Base-by-base conservation (phyloP, 1,140 invertebrate genomes). In the Portunus trituberculatus region DNA sequence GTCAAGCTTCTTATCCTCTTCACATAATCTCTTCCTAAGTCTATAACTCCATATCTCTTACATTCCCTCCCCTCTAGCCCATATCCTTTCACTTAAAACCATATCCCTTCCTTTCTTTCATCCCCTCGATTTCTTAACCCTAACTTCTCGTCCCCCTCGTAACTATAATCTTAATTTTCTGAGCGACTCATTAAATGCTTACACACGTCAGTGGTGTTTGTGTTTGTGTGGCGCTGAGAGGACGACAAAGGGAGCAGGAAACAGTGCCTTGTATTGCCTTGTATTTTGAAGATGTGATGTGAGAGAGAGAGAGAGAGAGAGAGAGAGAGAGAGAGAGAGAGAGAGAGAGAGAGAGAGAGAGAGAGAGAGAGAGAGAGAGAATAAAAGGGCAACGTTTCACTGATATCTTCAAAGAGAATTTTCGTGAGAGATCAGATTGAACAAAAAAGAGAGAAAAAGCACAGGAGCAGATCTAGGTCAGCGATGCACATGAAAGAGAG, bases 121-220 rank as follows among this genome's bases (percentile, higher is more conserved):
- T 76, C n/a, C 67, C 67, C 67, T 76, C 67, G n/a, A 7, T 76
- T n/a, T 76, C 52, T 76, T 76, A 76, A n/a, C n/a, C 67, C 67
- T 76, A 76, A n/a, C 67, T 76, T 76, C n/a, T 76, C 39, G 39
- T 39, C 39, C 67, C 67, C 67, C 67, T 76, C 25, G 67, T 76
- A 76, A n/a, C 67, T 76, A 76, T 76, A n/a, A 76, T n/a, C 67
- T 76, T 76, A 76, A 76, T 76, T 76, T 76, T 76, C 67, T 25
- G 67, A 76, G 20, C n/a, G 25, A 76, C 67, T n/a, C 16, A n/a
- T 76, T 25, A n/a, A 25, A 76, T 76, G 67, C 20, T 76, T n/a
- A n/a, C 67, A n/a, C 67, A n/a, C n/a, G n/a, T 76, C 67, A n/a
- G 20, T 76, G 12, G 67, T 76, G 20, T 76, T 12, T 76, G 67